A percentile compares a stretch with the other conserved stretches of the same genome.
These are phyloP conservation scores for Ellobium chinense DNA, from an alignment of 2,888 invertebrate species.

Conservation along the genomic window DNA sequence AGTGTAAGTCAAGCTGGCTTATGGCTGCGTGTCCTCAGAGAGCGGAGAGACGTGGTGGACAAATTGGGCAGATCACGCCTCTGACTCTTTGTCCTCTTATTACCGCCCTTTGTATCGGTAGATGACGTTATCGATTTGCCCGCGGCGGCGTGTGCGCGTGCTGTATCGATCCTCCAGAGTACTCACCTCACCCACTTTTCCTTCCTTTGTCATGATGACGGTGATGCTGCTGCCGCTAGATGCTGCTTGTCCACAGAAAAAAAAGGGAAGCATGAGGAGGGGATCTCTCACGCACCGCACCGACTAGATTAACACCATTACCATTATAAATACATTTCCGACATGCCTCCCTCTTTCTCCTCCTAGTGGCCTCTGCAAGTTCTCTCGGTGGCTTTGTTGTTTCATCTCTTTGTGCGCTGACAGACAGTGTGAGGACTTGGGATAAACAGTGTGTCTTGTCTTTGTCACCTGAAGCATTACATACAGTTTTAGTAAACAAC, in stretches of 20 bases:
- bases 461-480: too few species aligned
- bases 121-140: constrained; percentile 7
- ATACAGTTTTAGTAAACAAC: too few species aligned
- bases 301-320: neutral
- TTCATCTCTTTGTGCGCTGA: too few species aligned
- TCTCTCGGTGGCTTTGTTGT: too few species aligned
- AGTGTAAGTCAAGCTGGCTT: too few species aligned
- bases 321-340: neutral
- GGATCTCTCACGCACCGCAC: neutral
- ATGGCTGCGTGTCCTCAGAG: too few species aligned
- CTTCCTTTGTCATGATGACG: constrained; percentile 16
- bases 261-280: neutral
- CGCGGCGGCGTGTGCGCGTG: neutral
- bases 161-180: constrained; percentile 28
- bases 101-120: neutral
- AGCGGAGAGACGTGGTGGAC: too few species aligned
- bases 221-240: neutral
- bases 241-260: too few species aligned
- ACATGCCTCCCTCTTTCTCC: neutral
- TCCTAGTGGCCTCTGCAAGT: too few species aligned
- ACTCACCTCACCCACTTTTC: constrained; percentile 6
- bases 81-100: neutral
- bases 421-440: too few species aligned
- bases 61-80: neutral
- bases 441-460: too few species aligned